Percentiles rank a stretch among this genome's conserved stretches.
These are phyloP conservation scores for Todus mexicanus DNA, from an alignment of 2,797 vertebrate species.

Conservation along the genomic window DNA sequence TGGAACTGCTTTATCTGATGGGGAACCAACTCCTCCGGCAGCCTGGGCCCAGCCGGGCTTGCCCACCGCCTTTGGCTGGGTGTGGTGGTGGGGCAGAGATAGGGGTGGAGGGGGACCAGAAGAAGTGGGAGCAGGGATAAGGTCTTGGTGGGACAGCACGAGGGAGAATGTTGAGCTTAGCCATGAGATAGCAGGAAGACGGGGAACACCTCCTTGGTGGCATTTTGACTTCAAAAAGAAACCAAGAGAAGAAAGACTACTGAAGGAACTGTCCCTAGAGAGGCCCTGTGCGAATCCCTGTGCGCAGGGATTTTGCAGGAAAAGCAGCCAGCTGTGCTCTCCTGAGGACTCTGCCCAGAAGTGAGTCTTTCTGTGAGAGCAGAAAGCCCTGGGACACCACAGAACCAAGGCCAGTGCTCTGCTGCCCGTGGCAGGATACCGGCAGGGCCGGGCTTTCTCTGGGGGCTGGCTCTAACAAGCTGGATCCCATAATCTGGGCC, in stretches of 20 bases:
- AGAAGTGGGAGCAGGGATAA: neutral
- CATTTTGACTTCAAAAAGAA: neutral
- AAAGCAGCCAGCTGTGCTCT: neutral
- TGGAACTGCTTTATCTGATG: slow-evolving; percentile 22
- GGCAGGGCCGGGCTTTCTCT: neutral
- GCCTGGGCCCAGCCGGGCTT: neutral
- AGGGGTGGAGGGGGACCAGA: accelerated
- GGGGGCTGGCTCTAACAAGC: neutral
- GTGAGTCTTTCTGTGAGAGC: neutral
- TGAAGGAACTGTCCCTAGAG: neutral
- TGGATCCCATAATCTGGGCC: neutral
- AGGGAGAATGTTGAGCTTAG: neutral
- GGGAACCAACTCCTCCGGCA: slow-evolving; percentile 55
- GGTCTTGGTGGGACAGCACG: neutral
- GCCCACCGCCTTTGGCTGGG: neutral
- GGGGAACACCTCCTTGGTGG: neutral
- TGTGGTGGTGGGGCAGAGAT: neutral
- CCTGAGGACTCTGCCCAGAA: neutral
- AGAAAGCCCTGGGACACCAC: neutral
- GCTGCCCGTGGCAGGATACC: neutral
- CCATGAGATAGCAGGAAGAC: accelerated
- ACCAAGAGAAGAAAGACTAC: neutral
- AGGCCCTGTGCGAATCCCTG: neutral
- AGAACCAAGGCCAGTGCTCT: neutral
- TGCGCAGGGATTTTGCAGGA: neutral